These are phyloP conservation scores for Menidia menidia DNA, from an alignment of 2,797 vertebrate genomes.

Conservation along the genomic window DNA sequence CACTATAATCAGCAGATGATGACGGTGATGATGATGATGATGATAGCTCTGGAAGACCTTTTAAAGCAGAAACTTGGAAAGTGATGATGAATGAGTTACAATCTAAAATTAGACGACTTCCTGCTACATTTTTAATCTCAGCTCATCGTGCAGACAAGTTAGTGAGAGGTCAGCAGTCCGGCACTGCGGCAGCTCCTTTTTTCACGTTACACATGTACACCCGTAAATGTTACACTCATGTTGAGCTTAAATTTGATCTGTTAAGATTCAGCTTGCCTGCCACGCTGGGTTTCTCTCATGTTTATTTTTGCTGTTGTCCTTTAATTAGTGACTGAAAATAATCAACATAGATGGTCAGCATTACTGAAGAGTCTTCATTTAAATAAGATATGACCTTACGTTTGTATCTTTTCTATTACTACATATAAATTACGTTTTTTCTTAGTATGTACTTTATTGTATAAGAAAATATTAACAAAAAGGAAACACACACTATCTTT, in stretches of 20 bases:
- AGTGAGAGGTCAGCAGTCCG: constrained; percentile 72
- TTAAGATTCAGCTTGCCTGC: constrained; percentile 18
- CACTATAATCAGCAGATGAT: constrained; percentile 42
- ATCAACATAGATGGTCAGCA: neutral
- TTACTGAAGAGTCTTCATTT: neutral
- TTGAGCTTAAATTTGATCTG: constrained; percentile 6
- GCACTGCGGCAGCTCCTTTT: constrained; percentile 28
- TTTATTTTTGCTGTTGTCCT: neutral
- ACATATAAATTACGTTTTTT: neutral
- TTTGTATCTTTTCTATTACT: no score
- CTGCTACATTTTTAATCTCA: constrained; percentile 80
- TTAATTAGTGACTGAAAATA: neutral
- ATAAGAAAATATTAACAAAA: neutral
- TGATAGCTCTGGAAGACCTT: constrained; percentile 48
- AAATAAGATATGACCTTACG: neutral
- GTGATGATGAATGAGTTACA: constrained; percentile 75
- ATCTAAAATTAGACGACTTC: constrained; percentile 74
- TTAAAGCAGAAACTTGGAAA: constrained; percentile 70
- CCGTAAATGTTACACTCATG: constrained; percentile 19
- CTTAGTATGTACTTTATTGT: no score
- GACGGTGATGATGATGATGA: constrained; percentile 19
- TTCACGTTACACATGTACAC: constrained; percentile 23
- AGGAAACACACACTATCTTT: neutral
- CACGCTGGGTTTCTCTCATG: neutral
- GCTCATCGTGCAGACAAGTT: constrained; percentile 59